Base-by-base conservation (phyloP, 2,113 vertebrate genomes). In the Pyxicephalus adspersus region DNA sequence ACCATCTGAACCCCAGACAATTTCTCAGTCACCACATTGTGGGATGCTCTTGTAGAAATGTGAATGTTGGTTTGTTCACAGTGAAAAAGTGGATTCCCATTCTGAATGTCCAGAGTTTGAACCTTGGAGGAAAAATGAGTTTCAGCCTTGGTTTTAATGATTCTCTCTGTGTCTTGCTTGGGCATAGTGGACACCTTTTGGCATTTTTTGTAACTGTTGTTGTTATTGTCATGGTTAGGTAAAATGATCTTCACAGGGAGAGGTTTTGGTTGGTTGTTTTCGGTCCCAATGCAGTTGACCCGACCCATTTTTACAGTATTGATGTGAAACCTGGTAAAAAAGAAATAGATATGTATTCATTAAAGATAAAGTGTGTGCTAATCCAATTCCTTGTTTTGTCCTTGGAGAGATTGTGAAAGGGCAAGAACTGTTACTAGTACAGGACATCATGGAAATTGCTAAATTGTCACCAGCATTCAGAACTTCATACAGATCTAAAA, bases 281-380 rank as follows among this genome's bases (percentile, higher is more conserved):
- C 68, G 2, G 80, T 61, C 5, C 61, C 9, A 29, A 83, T 54
- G 52, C 15, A 34, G 50, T 31, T 45, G 8, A 66, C 76, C 13
- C 50, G 65, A 57, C 77, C 85, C 78, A 76, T 84, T 61, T 87
- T 83, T 80, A 81, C 84, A 20, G 0, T 7, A 5, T 50, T 26
- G 6, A 55, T 9, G 25, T 5, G 58, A 29, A 7, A 50, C 83
- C 18, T 23, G 28, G 50, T 71, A 25, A 52, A 55, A 77, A 23
- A 11, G 5, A 54, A 71, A 54, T 15, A 45, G 1, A 45, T 15
- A 45, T 45, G 1, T 38, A 7, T 38, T 45, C 11, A 5, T 45
- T 45, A 38, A 38, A 38, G 38, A 2, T 9, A 2, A 45, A n/a
- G n/a, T 45, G 38, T 45, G 1, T 9, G 2, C 11, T 38, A 38